Conservation (phyloP, 2,113 vertebrate genomes). For the Petrocephalus zakoni region DNA sequence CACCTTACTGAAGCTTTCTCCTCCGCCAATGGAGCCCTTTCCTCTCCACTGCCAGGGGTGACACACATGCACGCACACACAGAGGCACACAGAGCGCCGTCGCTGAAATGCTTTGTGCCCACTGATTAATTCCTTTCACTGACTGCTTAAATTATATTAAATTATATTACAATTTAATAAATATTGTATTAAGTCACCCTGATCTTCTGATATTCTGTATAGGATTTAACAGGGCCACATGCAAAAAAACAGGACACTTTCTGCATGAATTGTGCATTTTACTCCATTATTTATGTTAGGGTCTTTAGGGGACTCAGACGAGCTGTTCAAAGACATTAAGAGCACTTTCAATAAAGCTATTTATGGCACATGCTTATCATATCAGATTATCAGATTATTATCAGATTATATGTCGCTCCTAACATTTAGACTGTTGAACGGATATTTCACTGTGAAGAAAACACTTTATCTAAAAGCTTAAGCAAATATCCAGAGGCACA, state of each 20-base stretch:
- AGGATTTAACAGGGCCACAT: background rate
- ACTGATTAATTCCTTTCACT: background rate
- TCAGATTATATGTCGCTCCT: background rate
- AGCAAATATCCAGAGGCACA: background rate
- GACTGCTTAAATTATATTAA: background rate
- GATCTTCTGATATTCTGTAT: conserved; percentile 23
- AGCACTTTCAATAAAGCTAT: background rate
- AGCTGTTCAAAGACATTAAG: background rate
- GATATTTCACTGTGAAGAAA: background rate
- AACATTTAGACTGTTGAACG: background rate
- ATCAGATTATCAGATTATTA: too few species aligned
- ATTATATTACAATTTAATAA: too few species aligned
- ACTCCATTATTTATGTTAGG: background rate
- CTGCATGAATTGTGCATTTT: conserved; percentile 14
- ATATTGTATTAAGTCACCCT: background rate
- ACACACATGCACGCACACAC: conserved; percentile 19
- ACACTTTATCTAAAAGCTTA: background rate
- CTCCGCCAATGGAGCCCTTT: background rate
- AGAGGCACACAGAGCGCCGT: conserved; percentile 23
- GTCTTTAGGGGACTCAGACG: background rate
- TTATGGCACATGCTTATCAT: background rate
- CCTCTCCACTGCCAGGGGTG: background rate
- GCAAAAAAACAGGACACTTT: background rate
- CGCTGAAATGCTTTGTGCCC: background rate
- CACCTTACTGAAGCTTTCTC: background rate